Evolutionary conservation across 2,113 vertebrate genomes (phyloP), one percentile per base, ranked within the genome.

Genomic region (Corythaeola cristata): DNA sequence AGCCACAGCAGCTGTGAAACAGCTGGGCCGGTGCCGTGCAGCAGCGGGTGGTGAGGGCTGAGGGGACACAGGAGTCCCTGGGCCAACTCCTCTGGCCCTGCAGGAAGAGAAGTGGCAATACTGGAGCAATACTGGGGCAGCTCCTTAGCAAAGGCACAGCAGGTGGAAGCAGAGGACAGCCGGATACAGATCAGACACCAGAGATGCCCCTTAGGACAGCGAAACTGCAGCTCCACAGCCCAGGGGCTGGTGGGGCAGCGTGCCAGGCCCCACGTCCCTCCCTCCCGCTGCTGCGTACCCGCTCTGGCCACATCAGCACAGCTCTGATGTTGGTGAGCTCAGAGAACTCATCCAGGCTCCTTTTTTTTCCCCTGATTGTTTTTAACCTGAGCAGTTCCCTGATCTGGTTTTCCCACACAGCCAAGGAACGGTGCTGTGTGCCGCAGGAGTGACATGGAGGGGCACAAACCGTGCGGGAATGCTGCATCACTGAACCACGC

Each of bases 141-240:
- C 53, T 55, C n/a, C 60, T n/a, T 30, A 26, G 39, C 71, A 62
- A 6, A 49, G 52, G 27, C 55, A 26, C 28, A 5, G 41, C 41
- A 49, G 44, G 49, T 15, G 47, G 60, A 56, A 60, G n/a, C 30
- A 15, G 14, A 39, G 23, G 28, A 32, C 23, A 12, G 28, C 4
- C 14, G 68, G 15, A 35, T n/a, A 4, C 60, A 35, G 35, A 41
- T 18, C 41, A 27, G 39, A 18, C 20, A 4, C 10, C 10, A 21
- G 68, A 67, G 62, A 5, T 35, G 56, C 47, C 41, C 47, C 32
- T 39, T 56, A 24, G 55, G 13, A 59, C 76, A 76, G 56, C 44
- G 50, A 63, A 64, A 37, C 27, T 0, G 2, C 19, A 39, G 71
- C 71, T n/a, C 33, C 4, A 3, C 11, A 18, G 5, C 5, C 8